phyloP scores from a whole-genome alignment of 2,797 vertebrate species.

The Xerus rutilus region DNA sequence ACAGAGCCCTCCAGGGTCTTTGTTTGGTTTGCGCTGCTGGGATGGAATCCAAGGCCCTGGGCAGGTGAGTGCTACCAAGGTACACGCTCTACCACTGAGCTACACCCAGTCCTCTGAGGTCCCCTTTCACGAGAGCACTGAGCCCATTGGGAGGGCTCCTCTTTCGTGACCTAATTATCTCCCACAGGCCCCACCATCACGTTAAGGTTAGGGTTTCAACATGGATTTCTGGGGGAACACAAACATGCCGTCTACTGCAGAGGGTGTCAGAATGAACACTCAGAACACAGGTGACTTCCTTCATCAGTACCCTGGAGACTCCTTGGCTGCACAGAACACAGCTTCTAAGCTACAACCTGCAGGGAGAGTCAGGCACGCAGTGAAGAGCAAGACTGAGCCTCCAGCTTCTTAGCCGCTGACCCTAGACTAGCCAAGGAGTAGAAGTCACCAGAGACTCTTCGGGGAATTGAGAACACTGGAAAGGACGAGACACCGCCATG shows the following conservation, averaged over 20 bases:
- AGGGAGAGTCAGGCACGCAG: background rate
- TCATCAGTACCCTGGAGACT: fast-evolving
- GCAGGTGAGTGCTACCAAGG: background rate
- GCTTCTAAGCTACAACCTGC: background rate
- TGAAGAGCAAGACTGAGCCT: too few relatives aligned
- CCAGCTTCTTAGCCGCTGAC: background rate
- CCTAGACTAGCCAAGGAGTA: background rate
- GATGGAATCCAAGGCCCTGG: background rate
- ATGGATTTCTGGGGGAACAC: background rate
- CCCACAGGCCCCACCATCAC: background rate
- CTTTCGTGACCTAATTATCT: background rate
- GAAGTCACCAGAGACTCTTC: background rate
- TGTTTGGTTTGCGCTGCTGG: background rate
- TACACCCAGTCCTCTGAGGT: background rate
- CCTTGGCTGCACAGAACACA: too few relatives aligned
- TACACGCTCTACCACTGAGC: background rate
- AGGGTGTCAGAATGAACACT: background rate
- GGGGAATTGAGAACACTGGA: background rate
- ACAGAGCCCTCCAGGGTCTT: background rate
- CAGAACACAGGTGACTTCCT: background rate
- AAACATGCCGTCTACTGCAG: too few relatives aligned
- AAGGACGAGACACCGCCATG: fast-evolving
- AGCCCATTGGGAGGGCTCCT: background rate
- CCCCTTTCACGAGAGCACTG: background rate
- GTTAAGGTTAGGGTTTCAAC: background rate